These are phyloP conservation scores for Leptobrachium ailaonicum DNA, from an alignment of 2,113 vertebrate genomes.

Conservation along the genomic window DNA sequence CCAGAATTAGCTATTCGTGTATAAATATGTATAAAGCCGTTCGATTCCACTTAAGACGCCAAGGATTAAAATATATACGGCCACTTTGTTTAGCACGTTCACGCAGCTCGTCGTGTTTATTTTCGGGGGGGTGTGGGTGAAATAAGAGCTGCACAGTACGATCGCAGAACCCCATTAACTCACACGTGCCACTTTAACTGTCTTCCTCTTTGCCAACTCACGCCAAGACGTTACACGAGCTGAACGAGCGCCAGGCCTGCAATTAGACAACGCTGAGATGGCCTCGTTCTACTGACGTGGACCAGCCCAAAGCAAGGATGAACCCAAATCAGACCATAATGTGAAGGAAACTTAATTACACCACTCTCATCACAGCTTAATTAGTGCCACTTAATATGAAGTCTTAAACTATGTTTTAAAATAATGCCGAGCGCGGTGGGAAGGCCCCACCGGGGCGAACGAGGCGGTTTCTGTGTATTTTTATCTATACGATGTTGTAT, in stretches of 20 bases:
- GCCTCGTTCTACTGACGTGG: slow-evolving; percentile 42
- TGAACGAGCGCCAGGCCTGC: slow-evolving; percentile 44
- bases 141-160: slow-evolving; percentile 36
- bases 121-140: slow-evolving; percentile 44
- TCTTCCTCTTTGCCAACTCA: slow-evolving; percentile 47
- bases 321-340: slow-evolving; percentile 44
- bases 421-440: slow-evolving; percentile 48
- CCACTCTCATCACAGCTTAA: slow-evolving; percentile 44
- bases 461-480: slow-evolving; percentile 42
- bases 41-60: background rate
- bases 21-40: no score
- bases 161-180: slow-evolving; percentile 40
- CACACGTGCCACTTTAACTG: slow-evolving; percentile 49
- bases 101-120: slow-evolving; percentile 33
- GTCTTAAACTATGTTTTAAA: slow-evolving; percentile 48
- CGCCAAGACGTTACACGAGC: slow-evolving; percentile 34
- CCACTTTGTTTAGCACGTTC: slow-evolving; percentile 24
- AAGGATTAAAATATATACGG: slow-evolving; percentile 10
- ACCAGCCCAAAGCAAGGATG: slow-evolving; percentile 44
- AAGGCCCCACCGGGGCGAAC: slow-evolving; percentile 37
- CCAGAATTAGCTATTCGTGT: background rate
- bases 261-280: slow-evolving; percentile 40
- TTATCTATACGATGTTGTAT: slow-evolving; percentile 42
- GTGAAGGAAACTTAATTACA: slow-evolving; percentile 47
- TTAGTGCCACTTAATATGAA: slow-evolving; percentile 51